Percentiles rank a stretch among this genome's conserved stretches.
Conservation (phyloP, 2,113 vertebrate species). For the Crocuta crocuta region DNA sequence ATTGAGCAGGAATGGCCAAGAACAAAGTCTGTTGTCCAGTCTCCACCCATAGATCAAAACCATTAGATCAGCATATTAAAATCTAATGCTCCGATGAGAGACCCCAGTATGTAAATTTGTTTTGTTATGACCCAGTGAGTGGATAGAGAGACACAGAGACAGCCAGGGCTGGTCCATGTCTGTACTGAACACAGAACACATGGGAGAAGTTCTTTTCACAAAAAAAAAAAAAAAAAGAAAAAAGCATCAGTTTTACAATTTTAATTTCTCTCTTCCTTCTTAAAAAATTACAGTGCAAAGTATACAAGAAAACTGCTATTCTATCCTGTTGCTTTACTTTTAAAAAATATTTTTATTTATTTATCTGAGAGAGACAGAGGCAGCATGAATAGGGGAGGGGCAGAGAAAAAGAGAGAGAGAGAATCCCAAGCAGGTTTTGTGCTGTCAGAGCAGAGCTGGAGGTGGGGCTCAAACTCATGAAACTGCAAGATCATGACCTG, state of each 20-base stretch:
- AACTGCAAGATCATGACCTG: too few species aligned
- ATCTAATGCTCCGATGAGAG: background rate
- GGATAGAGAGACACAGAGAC: background rate
- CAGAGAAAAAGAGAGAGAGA: too few species aligned
- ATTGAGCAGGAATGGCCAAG: background rate
- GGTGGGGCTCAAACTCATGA: too few species aligned
- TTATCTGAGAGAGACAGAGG: too few species aligned
- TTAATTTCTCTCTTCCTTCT: background rate
- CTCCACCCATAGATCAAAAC: background rate
- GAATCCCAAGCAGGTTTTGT: too few species aligned
- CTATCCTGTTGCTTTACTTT: background rate
- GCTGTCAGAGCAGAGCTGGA: too few species aligned
- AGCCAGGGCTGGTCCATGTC: accelerated
- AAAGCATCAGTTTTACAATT: background rate
- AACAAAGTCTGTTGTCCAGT: background rate
- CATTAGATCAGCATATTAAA: background rate
- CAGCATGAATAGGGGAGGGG: too few species aligned
- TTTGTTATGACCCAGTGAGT: background rate
- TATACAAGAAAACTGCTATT: background rate
- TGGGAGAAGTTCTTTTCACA: background rate
- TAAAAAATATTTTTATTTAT: too few species aligned
- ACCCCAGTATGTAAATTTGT: background rate
- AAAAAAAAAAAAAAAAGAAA: background rate
- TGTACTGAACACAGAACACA: background rate
- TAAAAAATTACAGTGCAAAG: background rate